These are phyloP conservation scores for Vesta saturnalis DNA, from an alignment of 2,888 invertebrate genomes.

Conservation along the genomic window DNA sequence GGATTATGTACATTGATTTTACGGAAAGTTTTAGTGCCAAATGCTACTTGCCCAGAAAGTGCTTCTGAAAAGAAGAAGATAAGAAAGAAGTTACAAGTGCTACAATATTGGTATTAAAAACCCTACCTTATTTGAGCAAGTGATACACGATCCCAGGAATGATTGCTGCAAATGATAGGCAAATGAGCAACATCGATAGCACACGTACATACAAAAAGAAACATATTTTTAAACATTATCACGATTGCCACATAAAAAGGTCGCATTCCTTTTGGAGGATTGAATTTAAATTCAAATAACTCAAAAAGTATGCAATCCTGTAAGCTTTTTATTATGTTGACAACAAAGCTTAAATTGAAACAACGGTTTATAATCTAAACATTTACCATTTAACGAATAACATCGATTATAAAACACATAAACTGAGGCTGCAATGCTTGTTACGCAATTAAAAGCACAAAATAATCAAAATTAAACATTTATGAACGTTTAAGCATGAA, in stretches of 20 bases:
- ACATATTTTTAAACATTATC: slow-evolving; percentile 7
- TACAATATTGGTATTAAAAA: slow-evolving; percentile 22
- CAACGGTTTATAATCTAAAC: no score
- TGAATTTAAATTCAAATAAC: background rate
- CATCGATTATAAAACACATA: no score
- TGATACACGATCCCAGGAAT: slow-evolving; percentile 34
- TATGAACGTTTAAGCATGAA: no score
- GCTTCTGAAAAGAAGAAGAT: slow-evolving; percentile 23
- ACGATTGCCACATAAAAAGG: slow-evolving; percentile 13
- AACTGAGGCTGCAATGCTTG: no score
- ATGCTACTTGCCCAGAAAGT: slow-evolving; percentile 21
- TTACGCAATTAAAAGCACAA: no score
- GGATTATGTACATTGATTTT: background rate
- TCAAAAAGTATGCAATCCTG: background rate
- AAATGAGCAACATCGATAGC: slow-evolving; percentile 33
- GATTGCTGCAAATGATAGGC: slow-evolving; percentile 32
- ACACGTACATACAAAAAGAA: slow-evolving; percentile 2
- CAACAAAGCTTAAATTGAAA: no score
- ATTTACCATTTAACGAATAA: no score
- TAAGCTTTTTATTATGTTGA: slow-evolving; percentile 1
- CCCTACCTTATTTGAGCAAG: slow-evolving; percentile 35
- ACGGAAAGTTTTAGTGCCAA: slow-evolving; percentile 10
- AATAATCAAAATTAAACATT: no score
- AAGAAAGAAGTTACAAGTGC: slow-evolving; percentile 21
- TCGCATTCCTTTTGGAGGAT: background rate